Evolutionary conservation across 2,888 invertebrate genomes (phyloP), one percentile per base, ranked within the genome.

Genomic region (Thymelicus lineola): DNA sequence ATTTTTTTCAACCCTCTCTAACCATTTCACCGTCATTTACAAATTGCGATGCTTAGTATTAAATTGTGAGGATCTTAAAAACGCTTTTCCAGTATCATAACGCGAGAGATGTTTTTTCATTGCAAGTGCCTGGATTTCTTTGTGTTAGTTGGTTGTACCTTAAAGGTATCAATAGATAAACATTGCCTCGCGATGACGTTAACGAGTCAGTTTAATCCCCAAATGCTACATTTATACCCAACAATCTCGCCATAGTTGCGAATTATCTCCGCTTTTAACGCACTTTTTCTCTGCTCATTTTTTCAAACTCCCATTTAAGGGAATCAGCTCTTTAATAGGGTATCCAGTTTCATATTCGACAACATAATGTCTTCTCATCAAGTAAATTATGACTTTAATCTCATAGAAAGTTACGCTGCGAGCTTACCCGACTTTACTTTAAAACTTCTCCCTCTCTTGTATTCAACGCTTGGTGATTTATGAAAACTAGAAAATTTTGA

Each of bases 31-130:
- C 80, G 85, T 86, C 86, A 83, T 84, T 86, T 87, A 85, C 82
- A 90, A 89, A 93, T 90, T 88, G 90, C 89, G 86, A 88, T 89
- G 89, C 91, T 92, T 90, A 91, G 86, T 88, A 90, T 91, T 91
- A 93, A 92, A 92, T 92, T 89, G 89, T 88, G 84, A 84, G 86
- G 85, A 84, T 86, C 85, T 90, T 90, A 87, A 90, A 87, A 86
- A 85, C 82, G 86, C 90, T 90, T 84, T 82, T 74, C 80, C 78
- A 77, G 88, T 90, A 91, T 93, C 91, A 92, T 83, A 80, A 77
- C 76, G 80, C 82, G 80, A 77, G 80, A 77, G 80, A 80, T 79
- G 79, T 83, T 90, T 90, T 87, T 90, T 90, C 86, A 28, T 86
- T 84, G 80, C 77, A 78, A 74, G 79, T 80, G 80, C 78, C 86